Evolutionary conservation across 2,797 vertebrate genomes (phyloP), one percentile per base, ranked within the genome.

Genomic region (Propithecus deckenii): DNA sequence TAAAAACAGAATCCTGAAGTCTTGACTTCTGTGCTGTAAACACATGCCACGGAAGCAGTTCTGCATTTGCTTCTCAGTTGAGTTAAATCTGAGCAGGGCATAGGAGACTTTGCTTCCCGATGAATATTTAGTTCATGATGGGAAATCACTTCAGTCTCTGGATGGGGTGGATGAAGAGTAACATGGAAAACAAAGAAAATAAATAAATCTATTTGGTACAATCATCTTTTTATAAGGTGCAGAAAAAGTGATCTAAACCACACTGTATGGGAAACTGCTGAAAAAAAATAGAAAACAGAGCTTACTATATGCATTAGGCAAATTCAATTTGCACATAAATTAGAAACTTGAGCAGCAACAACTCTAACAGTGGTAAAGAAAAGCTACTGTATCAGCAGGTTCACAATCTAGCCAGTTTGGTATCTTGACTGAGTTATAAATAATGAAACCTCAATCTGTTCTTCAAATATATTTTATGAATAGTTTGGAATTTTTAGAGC

Each of bases 291-390:
- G 32, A 76, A 35, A 5, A 46, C 76, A 13, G 57, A 86, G 72
- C 46, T 97, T 95, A 84, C 81, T 79, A 30, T 79, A 90, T 72
- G 92, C 25, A 41, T 96, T 96, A 96, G 93, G 87, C 92, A 97
- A 98, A 97, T 97, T 95, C 96, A 91, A 88, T 95, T 95, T 98
- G 96, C 96, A 95, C 97, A 65, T 96, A 91, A 97, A 97, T 97
- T 83, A 97, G 97, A 97, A 97, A 96, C 81, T 48, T 88, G 93
- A 98, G 96, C 57, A 94, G 52, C 46, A 96, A 91, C 71, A 90
- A 87, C 87, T 96, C 14, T 5, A 92, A 90, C 83, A 91, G 4
- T 92, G 67, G 90, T 43, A 55, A 25, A 78, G 92, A 93, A 96
- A 97, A 95, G 97, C 92, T 95, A 97, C 95, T 92, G 85, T 89